Evolutionary conservation across 2,113 vertebrate genomes (phyloP), one percentile per base, ranked within the genome.

Genomic region (Colius striatus): DNA sequence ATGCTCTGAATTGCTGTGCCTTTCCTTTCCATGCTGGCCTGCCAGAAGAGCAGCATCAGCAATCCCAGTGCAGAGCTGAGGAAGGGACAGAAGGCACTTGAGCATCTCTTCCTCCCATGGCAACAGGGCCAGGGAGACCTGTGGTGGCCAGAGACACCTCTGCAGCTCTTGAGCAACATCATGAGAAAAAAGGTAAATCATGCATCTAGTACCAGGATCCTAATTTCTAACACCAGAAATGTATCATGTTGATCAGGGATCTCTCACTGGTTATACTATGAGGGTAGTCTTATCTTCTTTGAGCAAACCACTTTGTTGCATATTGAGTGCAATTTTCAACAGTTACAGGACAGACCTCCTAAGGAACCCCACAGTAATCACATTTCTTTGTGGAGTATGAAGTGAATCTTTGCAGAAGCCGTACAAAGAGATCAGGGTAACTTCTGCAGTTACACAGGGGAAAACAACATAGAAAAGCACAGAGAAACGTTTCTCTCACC

Each of bases 1-100:
- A n/a, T 30, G 43, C 78, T 88, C 81, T 92, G 90, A 84, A 90
- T 88, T 87, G 79, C 81, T 78, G 18, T 79, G 58, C 75, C 65
- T 87, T 86, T 61, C 71, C 55, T 89, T 68, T 43, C 50, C 86
- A 89, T 50, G 41, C 67, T 94, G 92, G 48, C 23, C 58, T 78
- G 62, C 92, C 90, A 90, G 84, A 41, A 85, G 79, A 92, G 48
- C 87, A 55, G 70, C 87, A 83, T 62, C 53, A 66, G 5, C 54
- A 25, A 38, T 70, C 29, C 90, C 51, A 53, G 67, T 36, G 50
- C 30, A 75, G 26, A 81, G 72, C 77, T 29, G 13, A 17, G 68
- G 3, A 47, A 15, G 27, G 82, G 45, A 76, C 26, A n/a, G 36
- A 34, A 36, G 55, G 36, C 7, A 4, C 29, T 5, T 4, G 32